Base-by-base conservation (phyloP, 92 coral and sea anemone genomes). In the Bergia sp. region DNA sequence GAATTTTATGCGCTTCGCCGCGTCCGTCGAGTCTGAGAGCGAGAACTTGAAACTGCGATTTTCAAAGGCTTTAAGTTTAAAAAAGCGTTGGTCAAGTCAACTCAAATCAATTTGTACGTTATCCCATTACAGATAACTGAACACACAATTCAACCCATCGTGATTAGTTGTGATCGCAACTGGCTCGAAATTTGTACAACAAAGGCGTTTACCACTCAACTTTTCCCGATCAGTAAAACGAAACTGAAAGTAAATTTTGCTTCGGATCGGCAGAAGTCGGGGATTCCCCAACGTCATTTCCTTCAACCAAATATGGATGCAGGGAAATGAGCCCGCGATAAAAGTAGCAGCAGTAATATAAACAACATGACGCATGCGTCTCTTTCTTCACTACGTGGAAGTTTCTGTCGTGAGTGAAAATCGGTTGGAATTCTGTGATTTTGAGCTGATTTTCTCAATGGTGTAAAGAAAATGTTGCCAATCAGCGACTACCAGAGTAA, bases 401-500 rank as follows among this genome's bases (percentile, higher is more conserved):
- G 49, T 37, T 67, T 7, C 40, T 45, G 13, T 13, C 57, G 38
- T 3, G 37, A n/a, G 39, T 79, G 39, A 73, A 73, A 3, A n/a
- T 36, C n/a, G 73, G 86, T 29, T 82, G 71, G 11, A 29, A 38
- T 79, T 80, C 44, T 55, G 72, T 23, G 49, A 20, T 37, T 77
- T 89, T 36, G 41, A 47, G 76, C 78, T 74, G 77, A 21, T 80
- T 21, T 18, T 55, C 75, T 29, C 43, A 49, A 84, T 91, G 85
- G 79, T 82, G 53, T 20, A 36, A 43, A 23, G 47, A 93, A 87
- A 88, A 97, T 97, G 99, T 80, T 97, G 76, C 99, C 99, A 18
- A 97, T 97, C 67, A 95, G 96, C 82, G 99, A 97, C 78, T 95
- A 96, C 61, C 99, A 97, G 89, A 97, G 99, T 97, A 94, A 92